phyloP scores from a whole-genome alignment of 2,888 invertebrate species.

The Nudaria mundana region DNA sequence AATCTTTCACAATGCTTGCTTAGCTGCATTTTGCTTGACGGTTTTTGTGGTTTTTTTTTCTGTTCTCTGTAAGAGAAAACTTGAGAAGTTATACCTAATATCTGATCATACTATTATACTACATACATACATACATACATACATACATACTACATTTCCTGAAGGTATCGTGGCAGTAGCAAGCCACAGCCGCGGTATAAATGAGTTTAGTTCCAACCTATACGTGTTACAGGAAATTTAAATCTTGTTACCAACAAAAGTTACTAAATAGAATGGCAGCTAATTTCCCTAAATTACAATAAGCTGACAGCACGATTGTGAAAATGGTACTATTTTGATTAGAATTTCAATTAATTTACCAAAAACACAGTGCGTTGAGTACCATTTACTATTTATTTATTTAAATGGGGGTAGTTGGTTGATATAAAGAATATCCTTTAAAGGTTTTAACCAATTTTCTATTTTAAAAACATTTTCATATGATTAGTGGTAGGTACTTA shows the following conservation, averaged over 20 bases:
- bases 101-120: neutral
- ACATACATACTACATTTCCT: too few species aligned
- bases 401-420: neutral
- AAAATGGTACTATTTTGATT: conserved; percentile 13
- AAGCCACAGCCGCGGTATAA: conserved; percentile 12
- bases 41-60: too few species aligned
- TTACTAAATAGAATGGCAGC: conserved; percentile 8
- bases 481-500: too few species aligned
- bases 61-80: too few species aligned
- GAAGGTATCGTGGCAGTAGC: too few species aligned
- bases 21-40: too few species aligned
- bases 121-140: too few species aligned
- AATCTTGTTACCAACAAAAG: conserved; percentile 18
- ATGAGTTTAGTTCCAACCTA: conserved; percentile 18
- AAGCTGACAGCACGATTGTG: conserved; percentile 12
- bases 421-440: neutral
- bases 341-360: conserved; percentile 4
- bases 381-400: too few species aligned
- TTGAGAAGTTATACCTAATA: too few species aligned
- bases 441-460: neutral
- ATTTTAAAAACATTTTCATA: too few species aligned
- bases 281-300: conserved; percentile 23
- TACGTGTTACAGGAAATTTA: conserved; percentile 19
- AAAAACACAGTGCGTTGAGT: conserved; percentile 6
- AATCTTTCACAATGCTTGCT: too few species aligned